Base-by-base conservation (phyloP, 2,888 invertebrate species). In the Cheilosia vulpina region DNA sequence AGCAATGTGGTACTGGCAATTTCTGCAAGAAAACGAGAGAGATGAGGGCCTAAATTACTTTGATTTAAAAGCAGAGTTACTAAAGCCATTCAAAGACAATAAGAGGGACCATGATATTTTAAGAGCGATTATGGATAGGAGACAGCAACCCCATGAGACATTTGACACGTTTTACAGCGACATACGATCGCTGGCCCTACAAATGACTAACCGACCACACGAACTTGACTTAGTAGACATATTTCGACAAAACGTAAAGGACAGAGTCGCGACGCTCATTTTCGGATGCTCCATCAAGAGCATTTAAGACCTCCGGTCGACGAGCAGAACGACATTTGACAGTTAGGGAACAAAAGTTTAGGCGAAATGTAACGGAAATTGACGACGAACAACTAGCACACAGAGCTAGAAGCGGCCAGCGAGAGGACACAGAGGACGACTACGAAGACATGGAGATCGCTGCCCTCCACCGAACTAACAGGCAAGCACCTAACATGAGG, bases 1-100 rank as follows among this genome's bases (percentile, higher is more conserved):
- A n/a, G 66, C 53, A 6, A 9, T 11, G 4, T 66, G 66, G 66
- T 66, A 52, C 17, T 66, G 66, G 66, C 11, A 66, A 4, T 24
- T 24, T 11, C 4, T 24, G 0, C 31, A 66, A 6, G 24, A 66
- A n/a, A 52, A 53, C 4, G 19, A 19, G 6, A 7, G 27, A 0
- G 52, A 41, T n/a, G 66, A 52, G 0, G n/a, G n/a, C 2, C 2
- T 66, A 1, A 63, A 50, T 4, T 63, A 63, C 9, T 15, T 6
- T 9, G 63, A 50, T 4, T 4, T 38, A 13, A 13, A 38, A 2
- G 38, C 38, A 5, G 63, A 63, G 15, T 13, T 50, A 7, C 0
- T 34, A 7, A 13, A 27, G 0, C 31, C 34, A 4, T 63, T 63
- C 2, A 50, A 31, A 17, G 4, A 38, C 1, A 38, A 13, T 4